Conservation (phyloP, 2,888 invertebrate genomes). For the Pycnomerus fuliginosus region DNA sequence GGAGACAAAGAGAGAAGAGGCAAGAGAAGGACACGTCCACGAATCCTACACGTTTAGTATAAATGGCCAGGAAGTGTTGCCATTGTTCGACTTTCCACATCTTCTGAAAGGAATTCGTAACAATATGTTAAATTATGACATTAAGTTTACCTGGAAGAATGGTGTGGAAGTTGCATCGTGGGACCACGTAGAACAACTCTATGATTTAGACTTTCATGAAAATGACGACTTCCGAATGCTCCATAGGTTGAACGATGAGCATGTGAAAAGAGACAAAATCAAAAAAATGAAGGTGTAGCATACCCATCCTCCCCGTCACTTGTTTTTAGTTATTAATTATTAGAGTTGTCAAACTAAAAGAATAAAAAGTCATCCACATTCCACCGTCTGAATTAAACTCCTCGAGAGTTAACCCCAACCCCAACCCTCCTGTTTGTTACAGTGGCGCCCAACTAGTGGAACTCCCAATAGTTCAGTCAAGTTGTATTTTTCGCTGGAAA, state of each 20-base stretch:
- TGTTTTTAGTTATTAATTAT: no score
- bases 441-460: no score
- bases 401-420: no score
- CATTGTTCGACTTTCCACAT: slow-evolving; percentile 2
- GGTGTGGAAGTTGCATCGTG: slow-evolving; percentile 4
- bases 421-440: no score
- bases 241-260: slow-evolving; percentile 7
- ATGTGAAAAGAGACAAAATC: slow-evolving; percentile 3
- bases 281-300: slow-evolving; percentile 1
- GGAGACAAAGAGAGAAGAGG: neutral
- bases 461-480: no score
- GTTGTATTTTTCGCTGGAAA: no score
- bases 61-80: slow-evolving; percentile 2
- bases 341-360: no score
- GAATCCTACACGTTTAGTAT: no score
- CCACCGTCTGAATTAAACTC: no score
- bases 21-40: no score
- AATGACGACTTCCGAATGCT: slow-evolving; percentile 7
- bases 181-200: slow-evolving; percentile 3
- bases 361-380: no score
- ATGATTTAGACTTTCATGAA: slow-evolving; percentile 4
- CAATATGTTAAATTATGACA: neutral
- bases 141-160: slow-evolving; percentile 8
- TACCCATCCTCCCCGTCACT: no score
- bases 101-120: slow-evolving; percentile 5